Evolutionary conservation across 2,113 vertebrate genomes (phyloP), one percentile per base, ranked within the genome.

Genomic region (Dendrocopos noguchii): DNA sequence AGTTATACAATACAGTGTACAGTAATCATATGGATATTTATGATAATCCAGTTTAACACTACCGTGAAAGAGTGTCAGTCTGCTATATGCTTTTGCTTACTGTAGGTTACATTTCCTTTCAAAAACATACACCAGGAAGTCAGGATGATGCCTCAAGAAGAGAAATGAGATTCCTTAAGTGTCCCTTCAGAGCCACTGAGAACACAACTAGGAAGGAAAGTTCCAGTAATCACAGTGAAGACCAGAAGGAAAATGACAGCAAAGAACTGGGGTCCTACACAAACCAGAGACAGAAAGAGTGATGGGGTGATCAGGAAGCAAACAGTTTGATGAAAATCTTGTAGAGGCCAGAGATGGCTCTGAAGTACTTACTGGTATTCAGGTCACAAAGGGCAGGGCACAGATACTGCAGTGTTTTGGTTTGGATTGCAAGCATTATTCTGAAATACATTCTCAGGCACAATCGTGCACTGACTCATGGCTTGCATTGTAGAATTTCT

Each of bases 391-490:
- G 33, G 71, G 36, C 60, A 56, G 33, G 78, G 36, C 60, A 56
- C 12, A 79, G 29, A 24, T 28, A 61, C 44, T n/a, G 46, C 63
- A 64, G 24, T 57, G 44, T 19, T 84, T 44, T 17, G 33, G 17
- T 72, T 50, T 70, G 71, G 29, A 87, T 11, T 81, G 31, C 15
- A 87, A 79, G 10, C 12, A 21, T 25, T 34, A 44, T 84, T 81
- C 50, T 57, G 36, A 92, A 95, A 84, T 18, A 74, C 44, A 10
- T 52, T 88, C 56, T 50, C 9, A 36, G 0, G 6, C 27, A 46
- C 2, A 14, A n/a, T 65, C 27, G 44, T 3, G 17, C 34, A 67
- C 6, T 52, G 71, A 84, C 72, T 31, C 25, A 46, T 0, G 0
- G 28, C 39, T 72, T 81, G 52, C 22, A 15, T 12, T 25, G 10